Base-by-base conservation (phyloP, 1,140 invertebrate genomes). In the Gyrodactylus salaris region DNA sequence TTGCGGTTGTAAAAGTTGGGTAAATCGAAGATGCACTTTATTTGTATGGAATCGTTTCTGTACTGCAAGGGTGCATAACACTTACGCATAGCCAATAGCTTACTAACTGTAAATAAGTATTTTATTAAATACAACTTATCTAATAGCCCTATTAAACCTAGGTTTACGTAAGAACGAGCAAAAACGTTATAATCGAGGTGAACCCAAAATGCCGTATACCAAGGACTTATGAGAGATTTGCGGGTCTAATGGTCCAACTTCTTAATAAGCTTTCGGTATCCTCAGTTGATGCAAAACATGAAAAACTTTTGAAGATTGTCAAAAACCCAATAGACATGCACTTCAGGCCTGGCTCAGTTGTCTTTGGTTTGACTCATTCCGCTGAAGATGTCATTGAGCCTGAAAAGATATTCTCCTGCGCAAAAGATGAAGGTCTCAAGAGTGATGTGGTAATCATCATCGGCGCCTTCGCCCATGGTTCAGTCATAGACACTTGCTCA, bases 201-300 rank as follows among this genome's bases (percentile, higher is more conserved):
- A 92, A 94, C 83, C 93, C 95, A 69, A 92, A 96, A 81, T 98
- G 92, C 7, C 86, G 94, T 78, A 94, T 99, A 79, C 95, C 95
- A 0, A 85, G 94, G 77, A 98, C 94, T 20, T 98, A 93, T 78
- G 94, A 96, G 79, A 84, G 94, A 78, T 99, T 99, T 85, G 90
- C 91, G 78, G 93, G 92, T 68, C 81, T 98, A 21, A 97, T 99
- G 87, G 90, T 98, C 68, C 93, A 98, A 85, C 82, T 98, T 19
- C 83, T 98, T 68, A 90, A 95, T 78, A 95, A 95, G 82, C 87
- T 92, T 78, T 23, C 21, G 25, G 26, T 73, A 19, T 16, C 2
- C 20, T 7, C 72, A 22, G 26, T 20, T 23, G 72, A 73, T 20
- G 2, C 2, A 1, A 27, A 69, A 1, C 23, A n/a, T 23, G 26